These are phyloP conservation scores for Melieria picta DNA, from an alignment of 2,888 invertebrate genomes.

Conservation along the genomic window DNA sequence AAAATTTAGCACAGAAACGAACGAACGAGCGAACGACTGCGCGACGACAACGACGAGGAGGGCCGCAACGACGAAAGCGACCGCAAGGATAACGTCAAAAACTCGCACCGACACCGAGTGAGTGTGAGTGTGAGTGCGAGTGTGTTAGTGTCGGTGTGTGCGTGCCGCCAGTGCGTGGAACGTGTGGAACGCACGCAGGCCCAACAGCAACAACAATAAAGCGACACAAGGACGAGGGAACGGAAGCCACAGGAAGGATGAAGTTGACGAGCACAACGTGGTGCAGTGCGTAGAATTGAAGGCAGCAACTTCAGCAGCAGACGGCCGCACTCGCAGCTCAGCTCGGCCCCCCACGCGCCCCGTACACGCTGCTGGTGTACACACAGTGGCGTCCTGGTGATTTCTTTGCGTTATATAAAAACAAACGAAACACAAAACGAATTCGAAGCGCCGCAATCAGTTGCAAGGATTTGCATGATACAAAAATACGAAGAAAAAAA, in stretches of 20 bases:
- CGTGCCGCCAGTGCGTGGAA: conserved; percentile 7
- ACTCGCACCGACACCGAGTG: neutral
- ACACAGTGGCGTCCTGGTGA: too few relatives aligned
- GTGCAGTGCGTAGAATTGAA: conserved; percentile 2
- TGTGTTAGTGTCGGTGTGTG: too few relatives aligned
- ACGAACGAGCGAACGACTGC: conserved; percentile 42
- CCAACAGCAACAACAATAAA: too few relatives aligned
- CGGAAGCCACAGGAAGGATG: neutral
- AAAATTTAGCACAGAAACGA: conserved; percentile 56
- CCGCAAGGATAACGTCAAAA: conserved; percentile 6
- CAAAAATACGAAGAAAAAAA: too few relatives aligned
- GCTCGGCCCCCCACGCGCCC: too few relatives aligned
- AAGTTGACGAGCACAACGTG: neutral
- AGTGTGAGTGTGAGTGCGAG: neutral
- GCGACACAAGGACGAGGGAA: neutral
- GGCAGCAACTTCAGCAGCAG: neutral
- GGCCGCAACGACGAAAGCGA: conserved; percentile 4
- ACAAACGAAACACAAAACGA: too few relatives aligned
- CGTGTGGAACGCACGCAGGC: conserved; percentile 12
- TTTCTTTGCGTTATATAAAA: too few relatives aligned
- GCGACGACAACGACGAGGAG: conserved; percentile 32
- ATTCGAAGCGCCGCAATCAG: too few relatives aligned
- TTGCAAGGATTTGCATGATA: too few relatives aligned
- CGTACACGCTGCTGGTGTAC: too few relatives aligned
- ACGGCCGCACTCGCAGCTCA: too few relatives aligned